Evolutionary conservation across 2,888 invertebrate genomes (phyloP), one percentile per base, ranked within the genome.

Genomic region (Muschampia plurimacula): DNA sequence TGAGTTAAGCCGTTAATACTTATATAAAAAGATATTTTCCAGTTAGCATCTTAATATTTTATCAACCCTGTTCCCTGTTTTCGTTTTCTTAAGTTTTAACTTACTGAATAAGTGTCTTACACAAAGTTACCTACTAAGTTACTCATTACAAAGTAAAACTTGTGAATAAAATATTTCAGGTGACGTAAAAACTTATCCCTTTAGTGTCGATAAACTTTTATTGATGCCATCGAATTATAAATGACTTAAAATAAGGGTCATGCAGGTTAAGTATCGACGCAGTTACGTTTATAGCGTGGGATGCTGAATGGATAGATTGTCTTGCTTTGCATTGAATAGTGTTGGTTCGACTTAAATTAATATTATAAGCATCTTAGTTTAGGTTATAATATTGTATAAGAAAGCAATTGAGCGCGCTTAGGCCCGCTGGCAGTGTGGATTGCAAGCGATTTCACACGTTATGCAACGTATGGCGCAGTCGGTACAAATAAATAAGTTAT

Each of bases 261-360:
- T 10, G 28, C 39, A 57, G 67, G 67, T 67, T 57, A 67, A 67
- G 57, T 67, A 28, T 41, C 41, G 55, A 57, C 15, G 67, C 57
- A 57, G 67, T 55, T 36, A 32, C 57, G 13, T n/a, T n/a, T 13
- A n/a, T n/a, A 2, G 67, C 67, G 67, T 67, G 57, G 67, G 67
- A 57, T 22, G 67, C 22, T 66, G 36, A 66, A 55, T 66, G n/a
- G 66, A 52, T 36, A 57, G 41, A 57, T 41, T 57, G 28, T 67
- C 22, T 67, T 67, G 28, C 36, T 67, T 67, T 41, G 41, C 41
- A 67, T 67, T 67, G 39, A 67, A 67, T 67, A 15, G 60, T 62
- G 62, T 62, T 22, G 39, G 67, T 39, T 55, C 57, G 57, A 12
- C 28, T 15, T 28, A 57, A 28, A 57, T 28, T 57, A 57, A 57